Percentiles rank a stretch among this genome's conserved stretches.
phyloP scores from a whole-genome alignment of 2,888 invertebrate genomes.

The Thymelicus sylvestris region DNA sequence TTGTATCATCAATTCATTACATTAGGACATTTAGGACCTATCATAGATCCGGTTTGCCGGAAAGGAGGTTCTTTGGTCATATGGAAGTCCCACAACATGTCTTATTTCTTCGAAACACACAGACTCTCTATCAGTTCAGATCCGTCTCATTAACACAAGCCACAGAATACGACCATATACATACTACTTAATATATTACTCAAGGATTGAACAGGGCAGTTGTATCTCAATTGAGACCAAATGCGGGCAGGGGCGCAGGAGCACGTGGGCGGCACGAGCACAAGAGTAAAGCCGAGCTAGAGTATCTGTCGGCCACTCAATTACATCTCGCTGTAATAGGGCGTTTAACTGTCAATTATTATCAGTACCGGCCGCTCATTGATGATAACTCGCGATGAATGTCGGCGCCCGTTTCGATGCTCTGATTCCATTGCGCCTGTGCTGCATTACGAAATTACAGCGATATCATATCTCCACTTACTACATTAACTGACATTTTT shows the following conservation, averaged over 20 bases:
- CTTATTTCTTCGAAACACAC: no score
- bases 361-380: slow-evolving; percentile 52
- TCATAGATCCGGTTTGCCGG: no score
- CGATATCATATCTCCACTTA: slow-evolving; percentile 14
- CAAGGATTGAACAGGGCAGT: slow-evolving; percentile 46
- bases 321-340: slow-evolving; percentile 65
- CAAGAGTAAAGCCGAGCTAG: slow-evolving; percentile 17
- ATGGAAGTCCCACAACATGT: no score
- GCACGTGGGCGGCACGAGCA: slow-evolving; percentile 48
- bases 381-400: slow-evolving; percentile 47
- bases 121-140: no score
- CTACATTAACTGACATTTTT: not conserved
- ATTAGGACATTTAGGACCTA: no score
- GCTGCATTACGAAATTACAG: slow-evolving; percentile 21
- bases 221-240: slow-evolving; percentile 48
- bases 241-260: slow-evolving; percentile 49
- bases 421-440: slow-evolving; percentile 29
- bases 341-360: slow-evolving; percentile 77
- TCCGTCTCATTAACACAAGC: not conserved
- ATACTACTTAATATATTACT: not conserved
- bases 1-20: no score
- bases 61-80: no score
- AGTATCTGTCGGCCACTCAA: slow-evolving; percentile 57
- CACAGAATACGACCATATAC: not conserved
- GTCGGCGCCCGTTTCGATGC: slow-evolving; percentile 28